Conservation (phyloP, 2,113 vertebrate genomes). For the Crotalus helleri region DNA sequence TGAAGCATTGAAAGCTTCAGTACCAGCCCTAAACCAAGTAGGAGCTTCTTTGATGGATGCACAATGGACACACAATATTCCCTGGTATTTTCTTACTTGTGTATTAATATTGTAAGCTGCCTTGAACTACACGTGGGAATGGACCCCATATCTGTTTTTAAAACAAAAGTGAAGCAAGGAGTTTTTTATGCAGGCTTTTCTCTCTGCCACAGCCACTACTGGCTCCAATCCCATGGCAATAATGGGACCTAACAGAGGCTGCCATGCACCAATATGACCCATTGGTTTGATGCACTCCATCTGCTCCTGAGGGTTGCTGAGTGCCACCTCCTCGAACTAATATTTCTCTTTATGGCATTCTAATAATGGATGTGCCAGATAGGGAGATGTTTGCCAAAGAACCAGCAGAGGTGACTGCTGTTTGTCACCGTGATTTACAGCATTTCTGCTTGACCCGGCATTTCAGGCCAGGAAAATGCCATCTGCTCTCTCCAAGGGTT, state of each 20-base stretch:
- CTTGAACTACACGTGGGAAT: background rate
- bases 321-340: background rate
- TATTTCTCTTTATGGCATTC: background rate
- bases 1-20: background rate
- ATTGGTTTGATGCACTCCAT: background rate
- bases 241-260: background rate
- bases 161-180: background rate
- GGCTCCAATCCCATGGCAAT: background rate
- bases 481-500: background rate
- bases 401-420: background rate
- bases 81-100: background rate
- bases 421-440: background rate
- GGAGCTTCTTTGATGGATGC: background rate
- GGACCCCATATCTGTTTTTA: background rate
- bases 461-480: background rate
- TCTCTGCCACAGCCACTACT: background rate
- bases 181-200: background rate
- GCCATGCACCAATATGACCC: background rate
- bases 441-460: background rate
- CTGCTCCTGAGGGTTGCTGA: background rate
- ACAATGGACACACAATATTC: background rate
- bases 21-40: background rate
- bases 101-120: background rate
- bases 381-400: slow-evolving; percentile 11
- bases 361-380: slow-evolving; percentile 3